Conservation (phyloP, 1,140 invertebrate species). For the Penaeus japonicus region DNA sequence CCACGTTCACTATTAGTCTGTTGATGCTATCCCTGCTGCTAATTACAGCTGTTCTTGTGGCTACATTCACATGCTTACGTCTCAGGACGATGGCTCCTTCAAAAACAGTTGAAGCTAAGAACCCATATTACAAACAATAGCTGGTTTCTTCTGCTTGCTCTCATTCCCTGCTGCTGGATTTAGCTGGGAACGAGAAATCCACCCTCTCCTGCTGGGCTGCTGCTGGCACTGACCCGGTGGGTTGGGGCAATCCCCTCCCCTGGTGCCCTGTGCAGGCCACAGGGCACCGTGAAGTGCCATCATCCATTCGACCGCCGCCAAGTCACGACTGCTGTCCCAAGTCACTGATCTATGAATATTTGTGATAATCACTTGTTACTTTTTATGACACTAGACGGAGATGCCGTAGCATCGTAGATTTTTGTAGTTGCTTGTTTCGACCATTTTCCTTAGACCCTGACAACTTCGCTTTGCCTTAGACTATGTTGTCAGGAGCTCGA, state of each 20-base stretch:
- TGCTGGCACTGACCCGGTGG: conserved; percentile 34
- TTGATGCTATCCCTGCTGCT: conserved; percentile 35
- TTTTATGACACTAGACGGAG: no score
- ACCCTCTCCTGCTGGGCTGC: background rate
- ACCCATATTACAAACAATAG: conserved; percentile 28
- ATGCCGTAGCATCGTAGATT: no score
- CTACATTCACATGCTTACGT: conserved; percentile 33
- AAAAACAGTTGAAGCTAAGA: conserved; percentile 28
- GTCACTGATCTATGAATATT: no score
- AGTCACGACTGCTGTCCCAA: no score
- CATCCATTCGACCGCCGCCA: background rate
- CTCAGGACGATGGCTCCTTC: conserved; percentile 16
- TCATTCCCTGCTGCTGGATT: conserved; percentile 38
- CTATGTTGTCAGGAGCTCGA: no score
- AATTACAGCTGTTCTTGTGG: conserved; percentile 38
- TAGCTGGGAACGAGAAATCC: background rate
- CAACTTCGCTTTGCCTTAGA: no score
- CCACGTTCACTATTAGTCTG: conserved; percentile 30
- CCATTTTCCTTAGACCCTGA: no score
- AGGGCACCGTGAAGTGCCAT: background rate
- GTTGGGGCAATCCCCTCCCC: background rate
- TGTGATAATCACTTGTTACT: no score
- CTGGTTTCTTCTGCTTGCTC: background rate
- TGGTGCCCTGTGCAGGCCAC: conserved; percentile 31
- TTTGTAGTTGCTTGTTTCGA: no score